A percentile compares a stretch with the other conserved stretches of the same genome.
phyloP scores from a whole-genome alignment of 2,113 vertebrate species.

The Lanius collurio region DNA sequence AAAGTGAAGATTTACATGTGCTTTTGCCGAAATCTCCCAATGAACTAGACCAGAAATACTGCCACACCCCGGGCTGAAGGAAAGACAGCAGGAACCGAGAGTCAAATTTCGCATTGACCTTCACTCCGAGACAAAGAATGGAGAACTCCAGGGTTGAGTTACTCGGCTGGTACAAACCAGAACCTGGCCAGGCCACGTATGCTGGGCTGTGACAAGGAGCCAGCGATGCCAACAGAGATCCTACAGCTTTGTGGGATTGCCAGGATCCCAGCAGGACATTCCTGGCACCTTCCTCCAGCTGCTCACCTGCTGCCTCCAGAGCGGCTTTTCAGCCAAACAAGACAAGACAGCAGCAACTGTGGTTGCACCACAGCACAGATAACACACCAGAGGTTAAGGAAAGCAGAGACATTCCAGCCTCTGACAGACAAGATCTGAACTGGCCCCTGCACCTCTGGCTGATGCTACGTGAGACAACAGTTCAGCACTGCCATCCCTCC shows the following conservation, averaged over 20 bases:
- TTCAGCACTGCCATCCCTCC: background rate
- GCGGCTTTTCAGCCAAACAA: background rate
- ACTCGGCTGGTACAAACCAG: background rate
- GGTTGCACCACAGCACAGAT: accelerated
- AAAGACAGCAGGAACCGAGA: background rate
- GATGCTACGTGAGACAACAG: background rate
- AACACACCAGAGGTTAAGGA: background rate
- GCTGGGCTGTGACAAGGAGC: background rate
- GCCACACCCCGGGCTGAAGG: background rate
- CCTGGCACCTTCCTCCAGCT: background rate
- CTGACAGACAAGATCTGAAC: accelerated
- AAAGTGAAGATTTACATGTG: background rate
- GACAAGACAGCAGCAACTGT: background rate
- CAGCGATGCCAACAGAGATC: accelerated
- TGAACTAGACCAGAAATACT: background rate
- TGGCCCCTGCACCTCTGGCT: background rate
- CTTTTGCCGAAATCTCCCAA: background rate
- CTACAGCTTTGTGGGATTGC: background rate
- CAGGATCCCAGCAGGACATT: accelerated
- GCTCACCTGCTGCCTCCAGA: background rate
- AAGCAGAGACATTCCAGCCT: background rate
- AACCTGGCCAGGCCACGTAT: background rate
- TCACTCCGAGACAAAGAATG: background rate
- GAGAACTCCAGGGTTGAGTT: background rate
- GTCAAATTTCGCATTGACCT: background rate